These are phyloP conservation scores for Drosophila recens DNA, from an alignment of 2,888 invertebrate species.

Conservation along the genomic window DNA sequence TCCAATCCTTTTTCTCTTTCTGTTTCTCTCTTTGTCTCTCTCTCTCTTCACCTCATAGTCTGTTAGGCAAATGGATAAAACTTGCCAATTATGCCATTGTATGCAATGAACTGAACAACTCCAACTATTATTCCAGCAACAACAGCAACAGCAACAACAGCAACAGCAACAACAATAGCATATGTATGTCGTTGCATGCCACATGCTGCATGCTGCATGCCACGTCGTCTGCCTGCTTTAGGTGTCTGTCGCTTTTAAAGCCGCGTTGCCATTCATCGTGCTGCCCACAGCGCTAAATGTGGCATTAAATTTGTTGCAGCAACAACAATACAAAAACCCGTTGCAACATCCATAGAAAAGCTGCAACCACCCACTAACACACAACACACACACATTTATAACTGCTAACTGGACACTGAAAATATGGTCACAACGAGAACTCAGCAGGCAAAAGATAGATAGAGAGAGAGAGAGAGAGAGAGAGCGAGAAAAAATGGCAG, in stretches of 20 bases:
- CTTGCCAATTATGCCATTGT: slow-evolving; percentile 78
- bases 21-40: not conserved
- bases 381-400: slow-evolving; percentile 30
- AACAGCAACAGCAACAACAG: slow-evolving; percentile 18
- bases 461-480: not conserved
- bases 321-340: slow-evolving; percentile 39
- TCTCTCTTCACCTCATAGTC: not conserved
- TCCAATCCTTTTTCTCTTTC: not conserved
- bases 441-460: slow-evolving; percentile 22
- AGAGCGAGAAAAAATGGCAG: not conserved
- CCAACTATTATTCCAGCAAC: slow-evolving; percentile 38
- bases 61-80: slow-evolving; percentile 64
- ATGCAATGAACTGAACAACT: slow-evolving; percentile 77
- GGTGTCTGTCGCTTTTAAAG: slow-evolving; percentile 53
- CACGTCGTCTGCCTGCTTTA: slow-evolving; percentile 9
- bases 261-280: slow-evolving; percentile 54
- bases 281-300: slow-evolving; percentile 68
- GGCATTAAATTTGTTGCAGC: slow-evolving; percentile 75
- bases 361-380: slow-evolving; percentile 28
- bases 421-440: slow-evolving; percentile 61
- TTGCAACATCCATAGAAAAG: slow-evolving; percentile 20
- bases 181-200: slow-evolving; percentile 37
- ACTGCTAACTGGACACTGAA: slow-evolving; percentile 71
- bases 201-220: slow-evolving; percentile 14
- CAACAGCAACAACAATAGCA: slow-evolving; percentile 9